These are phyloP conservation scores for Tympanoctomys barrerae DNA, from an alignment of 2,797 vertebrate species.

Conservation along the genomic window DNA sequence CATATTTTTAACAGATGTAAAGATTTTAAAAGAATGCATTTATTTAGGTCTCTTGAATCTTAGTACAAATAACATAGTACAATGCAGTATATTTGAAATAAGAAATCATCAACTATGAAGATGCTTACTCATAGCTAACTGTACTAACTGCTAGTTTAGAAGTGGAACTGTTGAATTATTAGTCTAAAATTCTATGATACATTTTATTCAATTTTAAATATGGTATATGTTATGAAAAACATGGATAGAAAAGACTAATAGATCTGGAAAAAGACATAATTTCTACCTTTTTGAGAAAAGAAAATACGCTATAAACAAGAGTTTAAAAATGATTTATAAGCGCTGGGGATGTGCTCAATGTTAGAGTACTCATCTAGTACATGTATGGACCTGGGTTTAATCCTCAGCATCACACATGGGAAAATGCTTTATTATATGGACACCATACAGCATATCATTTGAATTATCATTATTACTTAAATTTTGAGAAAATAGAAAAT, in stretches of 20 bases:
- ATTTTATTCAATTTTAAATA: constrained; percentile 22
- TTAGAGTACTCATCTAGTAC: not conserved
- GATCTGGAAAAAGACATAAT: not conserved
- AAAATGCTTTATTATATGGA: not conserved
- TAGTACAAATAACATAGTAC: constrained; percentile 57
- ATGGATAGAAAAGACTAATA: not conserved
- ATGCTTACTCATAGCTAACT: not conserved
- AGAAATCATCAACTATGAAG: constrained; percentile 29
- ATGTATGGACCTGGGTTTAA: not conserved
- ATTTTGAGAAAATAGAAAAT: not conserved
- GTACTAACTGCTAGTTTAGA: not conserved
- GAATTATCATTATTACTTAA: constrained; percentile 22
- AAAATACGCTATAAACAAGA: not conserved
- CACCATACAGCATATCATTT: not conserved
- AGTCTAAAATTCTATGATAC: not conserved
- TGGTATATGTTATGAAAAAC: not conserved
- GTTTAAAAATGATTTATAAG: constrained; percentile 5
- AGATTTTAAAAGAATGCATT: constrained; percentile 65
- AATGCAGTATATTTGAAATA: constrained; percentile 38
- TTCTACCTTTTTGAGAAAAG: constrained; percentile 24
- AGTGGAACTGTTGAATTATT: not conserved
- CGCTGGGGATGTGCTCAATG: not conserved
- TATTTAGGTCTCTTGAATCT: constrained; percentile 64
- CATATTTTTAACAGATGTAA: constrained; percentile 79
- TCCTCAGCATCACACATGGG: not conserved